Conservation (phyloP, 2,113 vertebrate species). For the Cheirogaleus medius region DNA sequence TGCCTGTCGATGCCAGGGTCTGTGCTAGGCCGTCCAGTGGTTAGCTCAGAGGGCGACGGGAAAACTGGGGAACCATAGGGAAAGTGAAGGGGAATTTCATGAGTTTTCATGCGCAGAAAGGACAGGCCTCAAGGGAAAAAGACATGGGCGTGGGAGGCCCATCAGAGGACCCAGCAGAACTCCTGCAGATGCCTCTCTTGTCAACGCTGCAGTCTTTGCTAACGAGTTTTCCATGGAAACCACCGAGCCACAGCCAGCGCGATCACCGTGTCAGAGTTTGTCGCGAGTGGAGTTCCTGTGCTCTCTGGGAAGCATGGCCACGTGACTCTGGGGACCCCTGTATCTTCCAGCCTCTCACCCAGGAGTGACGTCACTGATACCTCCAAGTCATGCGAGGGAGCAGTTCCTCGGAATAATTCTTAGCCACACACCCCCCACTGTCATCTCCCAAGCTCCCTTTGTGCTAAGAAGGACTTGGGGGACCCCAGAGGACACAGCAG, state of each 20-base stretch:
- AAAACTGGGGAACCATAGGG: neutral
- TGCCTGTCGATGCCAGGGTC: fast-evolving
- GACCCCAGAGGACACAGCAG: neutral
- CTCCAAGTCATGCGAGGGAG: neutral
- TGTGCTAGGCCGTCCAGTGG: neutral
- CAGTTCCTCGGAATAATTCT: neutral
- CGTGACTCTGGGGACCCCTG: neutral
- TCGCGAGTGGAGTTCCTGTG: neutral
- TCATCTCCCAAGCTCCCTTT: too few species aligned
- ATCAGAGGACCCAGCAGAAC: neutral
- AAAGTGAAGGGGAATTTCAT: neutral
- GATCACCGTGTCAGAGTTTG: neutral
- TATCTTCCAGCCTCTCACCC: neutral
- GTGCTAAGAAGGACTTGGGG: neutral
- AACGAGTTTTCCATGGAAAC: neutral
- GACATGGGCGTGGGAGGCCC: too few species aligned
- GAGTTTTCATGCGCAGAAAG: neutral
- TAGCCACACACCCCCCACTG: fast-evolving
- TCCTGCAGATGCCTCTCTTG: neutral
- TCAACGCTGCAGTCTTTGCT: neutral
- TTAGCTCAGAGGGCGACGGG: neutral
- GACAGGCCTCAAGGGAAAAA: neutral
- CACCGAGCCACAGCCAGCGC: neutral
- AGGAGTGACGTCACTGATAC: neutral
- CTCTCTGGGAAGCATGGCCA: conserved; percentile 36